Percentiles rank a stretch among this genome's conserved stretches.
These are phyloP conservation scores for Carcina quercana DNA, from an alignment of 2,888 invertebrate genomes.

Conservation along the genomic window DNA sequence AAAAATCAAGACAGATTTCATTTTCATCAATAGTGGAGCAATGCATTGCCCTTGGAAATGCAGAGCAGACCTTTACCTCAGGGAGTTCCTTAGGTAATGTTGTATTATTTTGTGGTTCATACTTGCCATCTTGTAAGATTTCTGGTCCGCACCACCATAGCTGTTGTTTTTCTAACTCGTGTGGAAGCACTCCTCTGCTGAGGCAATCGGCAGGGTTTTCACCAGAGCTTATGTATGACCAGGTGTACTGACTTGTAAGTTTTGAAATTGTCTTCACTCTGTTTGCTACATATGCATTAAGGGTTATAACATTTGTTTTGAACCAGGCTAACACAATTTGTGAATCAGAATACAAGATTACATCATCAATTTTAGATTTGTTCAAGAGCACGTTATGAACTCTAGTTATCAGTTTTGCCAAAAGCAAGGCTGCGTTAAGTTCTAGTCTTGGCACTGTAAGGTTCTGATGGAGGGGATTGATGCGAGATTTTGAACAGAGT, in stretches of 20 bases:
- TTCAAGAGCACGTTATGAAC: background rate
- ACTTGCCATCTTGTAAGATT: background rate
- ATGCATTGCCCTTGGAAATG: background rate
- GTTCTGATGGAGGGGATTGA: background rate
- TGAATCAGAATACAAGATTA: background rate
- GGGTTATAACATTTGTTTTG: background rate
- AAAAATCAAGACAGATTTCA: background rate
- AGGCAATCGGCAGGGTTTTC: background rate
- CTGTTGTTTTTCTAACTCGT: background rate
- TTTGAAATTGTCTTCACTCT: constrained; percentile 2
- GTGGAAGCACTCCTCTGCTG: background rate
- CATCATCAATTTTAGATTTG: background rate
- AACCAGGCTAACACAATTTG: background rate
- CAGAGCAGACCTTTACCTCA: background rate
- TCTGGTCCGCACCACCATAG: background rate
- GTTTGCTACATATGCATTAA: background rate
- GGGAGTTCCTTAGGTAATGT: background rate
- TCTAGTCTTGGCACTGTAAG: background rate
- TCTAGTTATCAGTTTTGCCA: background rate
- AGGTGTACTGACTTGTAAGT: background rate
- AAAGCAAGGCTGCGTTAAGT: background rate
- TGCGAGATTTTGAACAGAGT: background rate
- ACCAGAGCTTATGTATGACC: background rate
- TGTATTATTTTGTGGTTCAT: background rate
- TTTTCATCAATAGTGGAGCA: background rate